Evolutionary conservation across 2,888 invertebrate genomes (phyloP).

Genomic region (Herminia tarsipennalis): DNA sequence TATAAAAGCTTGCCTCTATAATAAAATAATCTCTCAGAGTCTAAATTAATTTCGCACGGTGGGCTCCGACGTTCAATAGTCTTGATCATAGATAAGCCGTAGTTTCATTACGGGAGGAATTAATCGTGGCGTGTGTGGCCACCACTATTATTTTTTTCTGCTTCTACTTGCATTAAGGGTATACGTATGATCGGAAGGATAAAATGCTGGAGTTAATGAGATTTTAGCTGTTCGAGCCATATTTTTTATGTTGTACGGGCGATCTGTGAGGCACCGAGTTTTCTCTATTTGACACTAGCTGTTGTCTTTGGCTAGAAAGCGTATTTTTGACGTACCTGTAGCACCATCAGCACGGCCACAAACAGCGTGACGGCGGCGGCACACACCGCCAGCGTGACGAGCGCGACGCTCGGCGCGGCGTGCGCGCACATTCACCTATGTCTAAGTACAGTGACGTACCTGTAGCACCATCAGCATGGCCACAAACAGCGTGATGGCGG

Average conservation of each 20-base stretch:
- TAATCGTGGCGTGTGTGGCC: slow-evolving; percentile 7
- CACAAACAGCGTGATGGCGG: background rate
- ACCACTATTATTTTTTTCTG: background rate
- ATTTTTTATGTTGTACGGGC: too few relatives aligned
- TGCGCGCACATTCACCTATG: background rate
- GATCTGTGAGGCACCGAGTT: too few relatives aligned
- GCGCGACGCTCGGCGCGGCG: background rate
- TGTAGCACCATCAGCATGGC: too few relatives aligned
- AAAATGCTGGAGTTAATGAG: background rate
- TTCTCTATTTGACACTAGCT: too few relatives aligned
- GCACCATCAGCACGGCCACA: too few relatives aligned
- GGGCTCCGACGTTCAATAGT: slow-evolving; percentile 12
- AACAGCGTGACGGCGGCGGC: background rate
- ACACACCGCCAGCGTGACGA: background rate
- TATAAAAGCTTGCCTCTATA: background rate
- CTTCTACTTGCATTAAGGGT: background rate
- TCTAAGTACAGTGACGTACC: background rate
- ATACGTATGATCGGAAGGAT: too few relatives aligned
- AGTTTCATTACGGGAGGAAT: slow-evolving; percentile 18
- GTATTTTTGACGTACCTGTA: too few relatives aligned
- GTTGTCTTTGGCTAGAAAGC: too few relatives aligned
- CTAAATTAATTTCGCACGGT: slow-evolving; percentile 17
- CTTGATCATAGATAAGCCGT: slow-evolving; percentile 28
- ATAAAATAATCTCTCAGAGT: slow-evolving; percentile 10
- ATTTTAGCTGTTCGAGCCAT: too few relatives aligned